Percentiles rank a stretch among this genome's conserved stretches.
Conservation (phyloP, 2,888 invertebrate genomes). For the Caradrina kadenii region DNA sequence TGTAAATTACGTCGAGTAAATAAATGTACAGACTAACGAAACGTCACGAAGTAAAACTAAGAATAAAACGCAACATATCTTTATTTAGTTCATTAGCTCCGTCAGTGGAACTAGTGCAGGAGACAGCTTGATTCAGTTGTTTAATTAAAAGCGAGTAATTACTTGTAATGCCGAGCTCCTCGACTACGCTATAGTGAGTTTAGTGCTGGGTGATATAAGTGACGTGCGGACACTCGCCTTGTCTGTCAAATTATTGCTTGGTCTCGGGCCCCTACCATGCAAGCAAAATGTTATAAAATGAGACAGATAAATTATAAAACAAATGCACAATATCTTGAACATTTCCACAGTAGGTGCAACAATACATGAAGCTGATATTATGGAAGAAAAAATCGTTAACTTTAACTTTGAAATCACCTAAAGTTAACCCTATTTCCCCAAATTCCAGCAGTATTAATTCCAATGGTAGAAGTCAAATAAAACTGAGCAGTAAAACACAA, state of each 20-base stretch:
- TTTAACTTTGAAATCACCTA: background rate
- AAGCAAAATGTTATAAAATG: background rate
- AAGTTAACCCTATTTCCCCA: background rate
- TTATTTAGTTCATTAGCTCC: constrained; percentile 55
- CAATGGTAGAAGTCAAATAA: constrained; percentile 32
- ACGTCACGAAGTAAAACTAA: constrained; percentile 17
- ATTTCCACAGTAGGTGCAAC: background rate
- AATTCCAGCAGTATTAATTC: constrained; percentile 49
- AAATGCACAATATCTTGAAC: background rate
- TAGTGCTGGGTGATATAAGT: constrained; percentile 22
- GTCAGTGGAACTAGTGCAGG: constrained; percentile 48
- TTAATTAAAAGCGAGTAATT: constrained; percentile 66
- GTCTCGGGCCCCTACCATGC: constrained; percentile 20
- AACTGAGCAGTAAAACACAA: constrained; percentile 46
- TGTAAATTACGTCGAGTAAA: background rate
- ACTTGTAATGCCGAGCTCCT: constrained; percentile 57
- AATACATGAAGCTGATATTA: background rate
- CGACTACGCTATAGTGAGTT: constrained; percentile 26
- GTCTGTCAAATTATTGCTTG: constrained; percentile 31
- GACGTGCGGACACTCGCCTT: constrained; percentile 34
- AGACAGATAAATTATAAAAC: background rate
- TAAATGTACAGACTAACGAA: constrained; percentile 9
- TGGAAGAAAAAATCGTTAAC: background rate
- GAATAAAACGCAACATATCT: constrained; percentile 41
- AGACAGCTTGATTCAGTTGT: constrained; percentile 62